phyloP scores from a whole-genome alignment of 2,113 vertebrate genomes.

The Origma solitaria region DNA sequence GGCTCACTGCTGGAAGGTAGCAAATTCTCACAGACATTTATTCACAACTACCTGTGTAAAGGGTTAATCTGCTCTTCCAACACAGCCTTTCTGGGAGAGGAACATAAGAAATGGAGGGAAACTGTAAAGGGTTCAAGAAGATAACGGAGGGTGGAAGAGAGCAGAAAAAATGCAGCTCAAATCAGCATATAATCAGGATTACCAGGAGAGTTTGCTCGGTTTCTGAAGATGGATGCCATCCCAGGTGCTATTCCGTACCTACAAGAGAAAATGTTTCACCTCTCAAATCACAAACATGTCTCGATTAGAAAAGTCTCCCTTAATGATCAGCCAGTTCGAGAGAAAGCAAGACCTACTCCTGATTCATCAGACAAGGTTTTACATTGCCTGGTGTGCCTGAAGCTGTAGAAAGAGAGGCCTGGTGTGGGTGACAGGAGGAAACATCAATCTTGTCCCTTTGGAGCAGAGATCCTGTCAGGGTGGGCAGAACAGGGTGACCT shows the following conservation, averaged over 20 bases:
- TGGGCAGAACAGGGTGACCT: neutral
- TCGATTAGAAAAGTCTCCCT: neutral
- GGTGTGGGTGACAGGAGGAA: neutral
- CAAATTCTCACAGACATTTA: neutral
- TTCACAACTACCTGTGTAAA: neutral
- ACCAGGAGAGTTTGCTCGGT: neutral
- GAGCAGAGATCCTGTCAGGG: neutral
- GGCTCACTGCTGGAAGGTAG: neutral
- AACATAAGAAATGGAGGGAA: neutral
- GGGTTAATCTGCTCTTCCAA: neutral
- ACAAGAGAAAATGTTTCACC: neutral
- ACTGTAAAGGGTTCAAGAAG: neutral
- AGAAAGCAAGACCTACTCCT: neutral
- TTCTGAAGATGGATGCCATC: neutral
- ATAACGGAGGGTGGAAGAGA: neutral
- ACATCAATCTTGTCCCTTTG: rapidly evolving
- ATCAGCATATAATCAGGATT: neutral
- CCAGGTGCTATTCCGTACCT: neutral
- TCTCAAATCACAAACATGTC: neutral
- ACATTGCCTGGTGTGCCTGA: neutral
- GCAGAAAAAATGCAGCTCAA: neutral
- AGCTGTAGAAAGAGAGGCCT: neutral
- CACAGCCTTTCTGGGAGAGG: neutral
- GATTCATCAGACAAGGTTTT: neutral
- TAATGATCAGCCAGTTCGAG: neutral